Evolutionary conservation across 2,113 vertebrate genomes (phyloP).

Genomic region (Synodontis membranacea): DNA sequence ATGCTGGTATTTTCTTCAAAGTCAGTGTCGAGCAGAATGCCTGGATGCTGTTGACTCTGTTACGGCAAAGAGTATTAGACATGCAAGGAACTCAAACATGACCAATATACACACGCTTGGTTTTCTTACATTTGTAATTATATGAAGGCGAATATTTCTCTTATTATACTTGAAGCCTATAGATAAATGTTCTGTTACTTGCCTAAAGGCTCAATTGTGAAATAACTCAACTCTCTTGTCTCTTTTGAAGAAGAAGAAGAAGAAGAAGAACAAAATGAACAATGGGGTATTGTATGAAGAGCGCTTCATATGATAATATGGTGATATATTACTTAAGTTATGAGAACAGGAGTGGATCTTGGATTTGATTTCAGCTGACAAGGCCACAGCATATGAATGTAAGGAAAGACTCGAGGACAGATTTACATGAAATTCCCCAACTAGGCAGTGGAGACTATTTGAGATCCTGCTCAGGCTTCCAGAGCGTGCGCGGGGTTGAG

Average conservation of each 20-base stretch:
- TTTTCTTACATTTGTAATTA: conserved; percentile 17
- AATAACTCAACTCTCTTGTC: neutral
- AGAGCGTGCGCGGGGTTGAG: conserved; percentile 55
- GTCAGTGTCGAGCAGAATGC: conserved; percentile 61
- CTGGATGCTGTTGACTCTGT: conserved; percentile 55
- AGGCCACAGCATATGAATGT: neutral
- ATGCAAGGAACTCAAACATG: conserved; percentile 28
- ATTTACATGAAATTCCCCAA: neutral
- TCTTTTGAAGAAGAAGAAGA: neutral
- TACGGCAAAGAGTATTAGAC: conserved; percentile 55
- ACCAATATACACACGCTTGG: conserved; percentile 12
- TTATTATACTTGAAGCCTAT: conserved; percentile 11
- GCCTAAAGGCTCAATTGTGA: conserved; percentile 1
- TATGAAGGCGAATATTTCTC: neutral
- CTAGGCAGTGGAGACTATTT: conserved; percentile 8
- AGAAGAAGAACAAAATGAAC: neutral
- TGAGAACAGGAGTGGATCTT: neutral
- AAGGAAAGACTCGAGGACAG: neutral
- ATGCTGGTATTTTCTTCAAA: conserved; percentile 72
- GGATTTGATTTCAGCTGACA: neutral
- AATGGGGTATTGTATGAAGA: conserved; percentile 15
- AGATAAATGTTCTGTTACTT: conserved; percentile 11
- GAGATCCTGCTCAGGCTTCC: conserved; percentile 54
- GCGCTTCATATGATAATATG: neutral
- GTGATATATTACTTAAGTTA: neutral